These are phyloP conservation scores for Diaperis boleti DNA, from an alignment of 2,888 invertebrate species.

Conservation along the genomic window DNA sequence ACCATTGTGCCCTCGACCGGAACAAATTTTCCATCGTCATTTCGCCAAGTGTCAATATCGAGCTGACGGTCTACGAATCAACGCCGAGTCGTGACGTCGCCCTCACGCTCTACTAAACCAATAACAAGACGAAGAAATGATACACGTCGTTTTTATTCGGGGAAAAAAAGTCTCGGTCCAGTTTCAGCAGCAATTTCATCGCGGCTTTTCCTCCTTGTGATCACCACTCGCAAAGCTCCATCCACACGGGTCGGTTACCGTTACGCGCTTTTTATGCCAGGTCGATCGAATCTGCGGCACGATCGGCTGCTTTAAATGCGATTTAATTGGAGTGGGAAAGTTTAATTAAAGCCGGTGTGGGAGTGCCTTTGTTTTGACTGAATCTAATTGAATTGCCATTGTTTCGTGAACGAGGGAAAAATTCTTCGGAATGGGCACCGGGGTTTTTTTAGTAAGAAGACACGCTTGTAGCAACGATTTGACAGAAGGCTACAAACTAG, in stretches of 20 bases:
- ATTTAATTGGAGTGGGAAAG: constrained; percentile 27
- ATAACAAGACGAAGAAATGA: constrained; percentile 7
- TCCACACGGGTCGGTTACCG: constrained; percentile 24
- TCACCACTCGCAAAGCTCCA: constrained; percentile 31
- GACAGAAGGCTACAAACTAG: no score
- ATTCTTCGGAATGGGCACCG: no score
- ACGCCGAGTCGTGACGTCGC: no score
- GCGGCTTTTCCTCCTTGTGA: constrained; percentile 37
- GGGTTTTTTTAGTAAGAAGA: no score
- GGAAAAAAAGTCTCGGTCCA: constrained; percentile 20
- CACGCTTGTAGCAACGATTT: no score
- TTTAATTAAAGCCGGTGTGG: constrained; percentile 20
- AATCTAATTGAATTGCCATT: constrained; percentile 12
- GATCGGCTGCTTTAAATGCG: constrained; percentile 28
- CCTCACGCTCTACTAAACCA: constrained; percentile 12
- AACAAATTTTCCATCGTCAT: no score
- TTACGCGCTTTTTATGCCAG: constrained; percentile 31
- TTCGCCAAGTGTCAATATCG: no score
- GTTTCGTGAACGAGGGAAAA: no score
- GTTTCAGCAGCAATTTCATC: constrained; percentile 30
- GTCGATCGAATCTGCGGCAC: constrained; percentile 29
- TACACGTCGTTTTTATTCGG: constrained; percentile 10
- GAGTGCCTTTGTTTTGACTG: constrained; percentile 4
- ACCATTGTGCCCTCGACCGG: no score
- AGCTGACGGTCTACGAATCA: no score